Evolutionary conservation across 2,113 vertebrate genomes (phyloP).

Genomic region (Dipodomys stephensi): DNA sequence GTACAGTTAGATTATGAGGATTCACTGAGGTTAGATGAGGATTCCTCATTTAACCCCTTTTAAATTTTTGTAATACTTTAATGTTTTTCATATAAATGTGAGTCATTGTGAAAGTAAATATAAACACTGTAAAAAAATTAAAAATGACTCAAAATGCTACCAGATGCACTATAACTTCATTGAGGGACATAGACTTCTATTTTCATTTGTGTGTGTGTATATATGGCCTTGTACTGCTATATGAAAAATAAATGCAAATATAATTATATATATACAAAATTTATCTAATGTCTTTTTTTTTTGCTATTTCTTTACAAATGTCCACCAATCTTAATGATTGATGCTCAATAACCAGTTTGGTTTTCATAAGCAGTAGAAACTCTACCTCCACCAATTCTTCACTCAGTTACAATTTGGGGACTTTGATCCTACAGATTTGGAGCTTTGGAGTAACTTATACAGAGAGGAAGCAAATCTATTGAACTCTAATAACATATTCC

Average conservation of each 20-base stretch:
- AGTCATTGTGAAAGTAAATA: conserved; percentile 24
- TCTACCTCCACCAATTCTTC: background rate
- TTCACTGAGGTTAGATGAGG: background rate
- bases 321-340: no score
- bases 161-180: background rate
- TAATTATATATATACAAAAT: background rate
- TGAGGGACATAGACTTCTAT: background rate
- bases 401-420: background rate
- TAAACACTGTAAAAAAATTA: background rate
- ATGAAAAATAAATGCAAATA: no score
- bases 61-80: background rate
- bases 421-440: background rate
- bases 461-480: background rate
- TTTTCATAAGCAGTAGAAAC: background rate
- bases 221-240: no score
- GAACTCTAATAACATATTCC: background rate
- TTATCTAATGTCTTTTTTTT: background rate
- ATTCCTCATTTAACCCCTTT: background rate
- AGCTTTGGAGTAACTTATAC: background rate
- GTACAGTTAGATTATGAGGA: background rate
- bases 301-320: background rate
- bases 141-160: background rate
- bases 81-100: background rate
- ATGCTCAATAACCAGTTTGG: no score
- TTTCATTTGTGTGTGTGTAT: background rate